Evolutionary conservation across 2,113 vertebrate genomes (phyloP).

Genomic region (Oreochromis aureus): DNA sequence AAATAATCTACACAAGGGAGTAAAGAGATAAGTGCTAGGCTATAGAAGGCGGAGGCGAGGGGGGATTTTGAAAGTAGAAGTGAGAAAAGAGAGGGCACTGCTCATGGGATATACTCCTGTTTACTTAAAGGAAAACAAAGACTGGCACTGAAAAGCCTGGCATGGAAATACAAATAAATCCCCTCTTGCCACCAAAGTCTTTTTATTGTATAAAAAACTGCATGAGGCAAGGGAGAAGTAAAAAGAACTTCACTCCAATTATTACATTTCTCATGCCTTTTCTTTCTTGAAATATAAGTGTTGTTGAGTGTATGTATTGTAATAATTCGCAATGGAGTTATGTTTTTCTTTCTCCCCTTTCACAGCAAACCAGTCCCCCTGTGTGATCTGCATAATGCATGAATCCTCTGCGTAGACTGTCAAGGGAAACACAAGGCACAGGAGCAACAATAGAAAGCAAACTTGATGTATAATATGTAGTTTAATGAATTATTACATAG

Average conservation of each 20-base stretch:
- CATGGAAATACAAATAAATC: conserved; percentile 44
- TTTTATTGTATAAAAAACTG: conserved; percentile 20
- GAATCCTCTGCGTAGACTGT: conserved; percentile 39
- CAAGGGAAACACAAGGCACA: conserved; percentile 15
- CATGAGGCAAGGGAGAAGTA: neutral
- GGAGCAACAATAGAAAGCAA: conserved; percentile 30
- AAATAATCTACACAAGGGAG: conserved; percentile 16
- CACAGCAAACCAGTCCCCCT: conserved; percentile 19
- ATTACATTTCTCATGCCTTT: conserved; percentile 1
- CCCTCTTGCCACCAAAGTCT: conserved; percentile 12
- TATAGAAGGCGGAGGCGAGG: neutral
- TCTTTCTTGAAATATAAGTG: conserved; percentile 12
- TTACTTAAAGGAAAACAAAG: conserved; percentile 69
- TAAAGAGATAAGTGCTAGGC: conserved; percentile 26
- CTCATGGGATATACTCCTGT: conserved; percentile 49
- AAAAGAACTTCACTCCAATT: neutral
- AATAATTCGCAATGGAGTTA: conserved; percentile 24
- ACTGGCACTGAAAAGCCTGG: neutral
- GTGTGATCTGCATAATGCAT: conserved; percentile 60
- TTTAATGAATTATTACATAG: conserved; percentile 51
- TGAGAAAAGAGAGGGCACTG: neutral
- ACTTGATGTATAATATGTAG: conserved; percentile 33
- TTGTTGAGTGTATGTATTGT: conserved; percentile 13
- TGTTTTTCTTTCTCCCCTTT: conserved; percentile 2
- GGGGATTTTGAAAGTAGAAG: neutral